Percentiles rank a stretch among this genome's conserved stretches.
Conservation (phyloP, 92 coral and sea anemone genomes). For the Umimayanthus chanpuru region DNA sequence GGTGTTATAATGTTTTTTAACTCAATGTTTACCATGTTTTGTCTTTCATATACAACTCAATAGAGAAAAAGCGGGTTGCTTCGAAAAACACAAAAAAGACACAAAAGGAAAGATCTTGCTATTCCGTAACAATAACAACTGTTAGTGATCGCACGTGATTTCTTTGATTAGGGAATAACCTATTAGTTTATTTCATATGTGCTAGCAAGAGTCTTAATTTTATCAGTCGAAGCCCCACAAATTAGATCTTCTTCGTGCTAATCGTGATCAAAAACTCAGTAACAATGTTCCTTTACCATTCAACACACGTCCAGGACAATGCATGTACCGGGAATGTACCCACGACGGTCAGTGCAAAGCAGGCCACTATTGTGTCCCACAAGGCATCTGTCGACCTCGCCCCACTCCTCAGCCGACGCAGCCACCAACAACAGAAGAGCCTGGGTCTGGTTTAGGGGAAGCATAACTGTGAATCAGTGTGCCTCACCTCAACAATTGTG, state of each 20-base stretch:
- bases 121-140: too few species aligned
- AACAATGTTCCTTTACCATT: not conserved
- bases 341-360: constrained; percentile 1
- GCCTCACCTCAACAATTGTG: not conserved
- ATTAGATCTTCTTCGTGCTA: too few species aligned
- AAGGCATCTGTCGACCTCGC: constrained; percentile 27
- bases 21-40: too few species aligned
- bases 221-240: too few species aligned
- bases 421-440: constrained; percentile 33
- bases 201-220: not conserved
- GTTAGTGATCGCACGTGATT: too few species aligned
- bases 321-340: constrained; percentile 30
- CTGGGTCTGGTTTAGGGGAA: constrained; percentile 32
- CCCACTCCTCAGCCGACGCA: constrained; percentile 17
- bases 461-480: not conserved
- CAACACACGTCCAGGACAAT: not conserved
- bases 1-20: too few species aligned
- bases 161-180: too few species aligned
- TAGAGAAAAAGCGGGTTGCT: too few species aligned
- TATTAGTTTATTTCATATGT: too few species aligned
- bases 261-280: not conserved
- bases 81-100: too few species aligned
- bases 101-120: too few species aligned
- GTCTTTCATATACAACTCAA: too few species aligned
- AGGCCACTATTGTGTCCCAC: not conserved